These are phyloP conservation scores for Nibea albiflora DNA, from an alignment of 2,113 vertebrate species.

Conservation along the genomic window DNA sequence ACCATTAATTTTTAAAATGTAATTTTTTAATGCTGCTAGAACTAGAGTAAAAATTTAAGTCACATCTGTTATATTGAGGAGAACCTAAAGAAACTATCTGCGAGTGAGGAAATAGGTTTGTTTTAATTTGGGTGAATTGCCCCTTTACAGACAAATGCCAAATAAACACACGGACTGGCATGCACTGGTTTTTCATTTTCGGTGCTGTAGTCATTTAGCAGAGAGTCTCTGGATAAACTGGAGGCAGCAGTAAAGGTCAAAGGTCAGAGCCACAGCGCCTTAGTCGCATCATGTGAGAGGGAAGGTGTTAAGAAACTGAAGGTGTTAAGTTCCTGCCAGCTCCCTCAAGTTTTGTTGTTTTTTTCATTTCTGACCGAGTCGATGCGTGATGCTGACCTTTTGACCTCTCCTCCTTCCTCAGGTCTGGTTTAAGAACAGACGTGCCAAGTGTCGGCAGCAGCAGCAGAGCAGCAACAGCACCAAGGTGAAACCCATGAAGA, in stretches of 20 bases:
- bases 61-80: background rate
- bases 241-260: conserved; percentile 29
- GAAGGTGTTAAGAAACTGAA: background rate
- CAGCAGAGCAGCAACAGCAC: conserved; percentile 89
- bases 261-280: conserved; percentile 25
- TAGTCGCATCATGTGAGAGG: background rate
- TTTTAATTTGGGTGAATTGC: background rate
- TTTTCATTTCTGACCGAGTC: background rate
- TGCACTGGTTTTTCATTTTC: background rate
- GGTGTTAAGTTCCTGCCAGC: background rate
- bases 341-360: background rate
- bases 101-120: background rate
- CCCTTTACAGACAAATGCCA: background rate
- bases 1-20: no score
- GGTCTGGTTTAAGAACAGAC: conserved; percentile 98
- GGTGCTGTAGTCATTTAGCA: background rate
- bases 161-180: background rate
- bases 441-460: conserved; percentile 91
- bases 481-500: conserved; percentile 93
- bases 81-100: background rate
- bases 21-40: no score
- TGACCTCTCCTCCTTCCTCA: conserved; percentile 66
- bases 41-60: no score
- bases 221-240: conserved; percentile 10
- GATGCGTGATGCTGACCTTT: conserved; percentile 20